phyloP scores from a whole-genome alignment of 2,797 vertebrate genomes.

The Macropodus opercularis region DNA sequence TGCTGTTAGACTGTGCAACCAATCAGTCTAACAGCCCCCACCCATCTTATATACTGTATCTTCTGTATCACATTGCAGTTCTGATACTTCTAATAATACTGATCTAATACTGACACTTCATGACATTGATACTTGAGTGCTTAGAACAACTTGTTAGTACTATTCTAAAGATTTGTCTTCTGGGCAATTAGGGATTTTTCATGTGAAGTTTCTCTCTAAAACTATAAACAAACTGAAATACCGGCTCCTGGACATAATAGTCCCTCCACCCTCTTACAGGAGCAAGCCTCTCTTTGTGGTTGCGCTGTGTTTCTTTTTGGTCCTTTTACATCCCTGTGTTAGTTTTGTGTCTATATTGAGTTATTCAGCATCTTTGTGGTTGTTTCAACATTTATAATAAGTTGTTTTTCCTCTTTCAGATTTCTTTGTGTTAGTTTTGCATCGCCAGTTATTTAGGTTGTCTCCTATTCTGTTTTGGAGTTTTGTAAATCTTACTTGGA shows the following conservation, averaged over 20 bases:
- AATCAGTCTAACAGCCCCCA: too few relatives aligned
- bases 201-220: constrained; percentile 1
- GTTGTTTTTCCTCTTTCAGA: not conserved
- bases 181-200: constrained; percentile 1
- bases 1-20: too few relatives aligned
- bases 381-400: too few relatives aligned
- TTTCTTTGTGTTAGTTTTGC: not conserved
- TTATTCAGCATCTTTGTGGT: not conserved
- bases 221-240: not conserved
- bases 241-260: not conserved
- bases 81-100: too few relatives aligned
- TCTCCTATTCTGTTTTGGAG: not conserved
- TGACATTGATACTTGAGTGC: too few relatives aligned
- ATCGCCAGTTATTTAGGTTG: not conserved
- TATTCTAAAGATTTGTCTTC: constrained; percentile 33
- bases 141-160: too few relatives aligned
- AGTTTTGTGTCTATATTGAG: not conserved
- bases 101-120: too few relatives aligned
- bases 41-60: too few relatives aligned
- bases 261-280: too few relatives aligned
- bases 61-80: too few relatives aligned
- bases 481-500: too few relatives aligned
- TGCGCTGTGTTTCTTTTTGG: not conserved
- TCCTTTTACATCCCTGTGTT: not conserved
- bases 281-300: not conserved